Evolutionary conservation across 2,113 vertebrate species (phyloP).

Genomic region (Pterocles orientalis): DNA sequence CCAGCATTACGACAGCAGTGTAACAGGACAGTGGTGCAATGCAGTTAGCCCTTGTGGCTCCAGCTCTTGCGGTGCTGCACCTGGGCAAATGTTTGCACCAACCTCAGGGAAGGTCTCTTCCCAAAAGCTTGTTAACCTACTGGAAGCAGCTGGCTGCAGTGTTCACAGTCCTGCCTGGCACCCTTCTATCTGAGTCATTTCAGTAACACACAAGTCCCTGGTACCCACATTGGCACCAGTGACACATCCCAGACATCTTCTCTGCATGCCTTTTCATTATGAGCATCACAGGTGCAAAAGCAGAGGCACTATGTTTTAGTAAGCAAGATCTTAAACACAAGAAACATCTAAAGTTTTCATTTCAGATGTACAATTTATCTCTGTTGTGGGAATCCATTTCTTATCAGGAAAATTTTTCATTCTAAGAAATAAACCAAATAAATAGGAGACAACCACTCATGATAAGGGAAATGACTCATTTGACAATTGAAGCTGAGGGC

Average conservation of each 20-base stretch:
- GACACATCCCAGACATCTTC: accelerated
- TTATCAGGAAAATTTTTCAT: background rate
- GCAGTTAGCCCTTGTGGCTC: background rate
- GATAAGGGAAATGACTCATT: background rate
- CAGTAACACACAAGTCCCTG: background rate
- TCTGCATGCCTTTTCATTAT: background rate
- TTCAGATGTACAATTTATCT: background rate
- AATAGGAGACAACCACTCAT: background rate
- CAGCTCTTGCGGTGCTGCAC: background rate
- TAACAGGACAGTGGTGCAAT: background rate
- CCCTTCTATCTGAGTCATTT: background rate
- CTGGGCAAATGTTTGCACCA: accelerated
- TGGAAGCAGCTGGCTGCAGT: background rate
- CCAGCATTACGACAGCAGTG: background rate
- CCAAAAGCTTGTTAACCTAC: background rate
- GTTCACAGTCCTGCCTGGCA: background rate
- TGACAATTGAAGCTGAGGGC: background rate
- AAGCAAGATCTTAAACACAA: background rate
- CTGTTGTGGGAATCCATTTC: background rate
- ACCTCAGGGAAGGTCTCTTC: background rate
- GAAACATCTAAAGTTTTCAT: background rate
- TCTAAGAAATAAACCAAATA: background rate
- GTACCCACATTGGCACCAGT: too few relatives aligned
- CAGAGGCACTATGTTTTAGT: background rate
- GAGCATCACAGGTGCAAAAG: background rate